phyloP scores from a whole-genome alignment of 1,140 invertebrate genomes.

The Branchinecta lynchi region DNA sequence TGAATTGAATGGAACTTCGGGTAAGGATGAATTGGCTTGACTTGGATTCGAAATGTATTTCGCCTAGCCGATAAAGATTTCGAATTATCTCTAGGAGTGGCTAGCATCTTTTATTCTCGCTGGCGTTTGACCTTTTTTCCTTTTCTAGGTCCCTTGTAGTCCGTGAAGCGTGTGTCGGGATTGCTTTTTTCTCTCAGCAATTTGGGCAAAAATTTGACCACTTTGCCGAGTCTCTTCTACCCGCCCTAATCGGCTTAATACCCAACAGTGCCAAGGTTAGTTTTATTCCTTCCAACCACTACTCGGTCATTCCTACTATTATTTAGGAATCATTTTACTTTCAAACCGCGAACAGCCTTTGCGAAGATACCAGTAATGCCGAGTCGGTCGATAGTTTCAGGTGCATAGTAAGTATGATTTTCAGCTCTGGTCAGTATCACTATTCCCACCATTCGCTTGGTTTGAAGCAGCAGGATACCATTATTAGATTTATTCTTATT shows the following conservation, averaged over 20 bases:
- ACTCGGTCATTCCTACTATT: not conserved
- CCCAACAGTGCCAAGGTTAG: slow-evolving; percentile 84
- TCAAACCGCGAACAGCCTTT: slow-evolving; percentile 11
- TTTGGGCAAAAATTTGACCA: slow-evolving; percentile 66
- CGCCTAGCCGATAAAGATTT: too few species aligned
- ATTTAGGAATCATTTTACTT: not conserved
- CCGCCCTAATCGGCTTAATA: slow-evolving; percentile 72
- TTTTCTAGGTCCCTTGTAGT: slow-evolving; percentile 53
- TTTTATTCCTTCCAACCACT: not conserved
- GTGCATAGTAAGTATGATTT: too few species aligned
- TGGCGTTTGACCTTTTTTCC: too few species aligned
- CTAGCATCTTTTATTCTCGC: too few species aligned
- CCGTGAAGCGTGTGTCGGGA: slow-evolving; percentile 82
- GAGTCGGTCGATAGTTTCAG: not conserved
- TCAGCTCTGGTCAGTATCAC: too few species aligned
- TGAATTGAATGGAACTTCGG: too few species aligned
- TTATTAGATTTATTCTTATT: too few species aligned
- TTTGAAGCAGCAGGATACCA: too few species aligned
- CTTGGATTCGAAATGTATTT: too few species aligned
- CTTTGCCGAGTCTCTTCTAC: slow-evolving; percentile 64
- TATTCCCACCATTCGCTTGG: too few species aligned
- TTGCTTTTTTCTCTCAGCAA: slow-evolving; percentile 74
- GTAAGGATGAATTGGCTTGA: too few species aligned
- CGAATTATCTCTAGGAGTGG: too few species aligned
- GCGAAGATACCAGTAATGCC: not conserved